Evolutionary conservation across 2,888 invertebrate species (phyloP).

Genomic region (Fragum whitleyi): DNA sequence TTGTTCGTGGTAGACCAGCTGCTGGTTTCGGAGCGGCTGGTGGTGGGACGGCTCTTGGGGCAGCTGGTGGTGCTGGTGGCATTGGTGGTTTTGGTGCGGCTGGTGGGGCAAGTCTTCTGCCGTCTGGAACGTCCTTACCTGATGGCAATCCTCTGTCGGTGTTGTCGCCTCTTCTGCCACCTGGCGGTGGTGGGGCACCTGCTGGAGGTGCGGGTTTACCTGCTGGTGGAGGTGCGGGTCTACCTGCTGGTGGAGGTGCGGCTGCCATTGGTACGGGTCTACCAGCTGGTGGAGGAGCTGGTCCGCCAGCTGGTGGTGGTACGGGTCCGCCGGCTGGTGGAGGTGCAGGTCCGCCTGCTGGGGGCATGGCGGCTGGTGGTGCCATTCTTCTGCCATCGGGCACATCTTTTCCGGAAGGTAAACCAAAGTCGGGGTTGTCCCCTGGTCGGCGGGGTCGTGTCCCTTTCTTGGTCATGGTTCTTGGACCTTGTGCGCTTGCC

Average conservation of each 20-base stretch:
- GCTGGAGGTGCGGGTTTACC: not conserved
- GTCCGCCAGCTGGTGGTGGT: slow-evolving; percentile 28
- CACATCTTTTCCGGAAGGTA: slow-evolving; percentile 20
- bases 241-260: slow-evolving; percentile 2
- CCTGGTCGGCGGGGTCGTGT: slow-evolving; percentile 32
- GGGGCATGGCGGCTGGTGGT: not conserved
- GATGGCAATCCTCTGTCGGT: slow-evolving; percentile 27
- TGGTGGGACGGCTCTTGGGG: not conserved
- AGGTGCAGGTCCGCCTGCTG: not conserved
- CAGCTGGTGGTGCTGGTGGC: not conserved
- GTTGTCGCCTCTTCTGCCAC: slow-evolving; percentile 7
- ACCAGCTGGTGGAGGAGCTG: not conserved
- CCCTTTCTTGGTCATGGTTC: slow-evolving; percentile 51
- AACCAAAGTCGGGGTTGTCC: slow-evolving; percentile 31
- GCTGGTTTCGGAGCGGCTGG: not conserved
- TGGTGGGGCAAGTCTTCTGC: not conserved
- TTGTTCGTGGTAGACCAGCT: slow-evolving; percentile 2
- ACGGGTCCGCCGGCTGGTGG: slow-evolving; percentile 6
- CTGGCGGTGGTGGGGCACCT: slow-evolving; percentile 1
- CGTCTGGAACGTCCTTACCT: slow-evolving; percentile 28
- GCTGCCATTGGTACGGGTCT: not conserved
- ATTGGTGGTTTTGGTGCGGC: slow-evolving; percentile 21
- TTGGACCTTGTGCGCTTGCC: slow-evolving; percentile 52
- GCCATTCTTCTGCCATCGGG: slow-evolving; percentile 27
- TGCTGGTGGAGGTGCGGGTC: slow-evolving; percentile 28